These are phyloP conservation scores for Blastomussa wellsi DNA, from an alignment of 92 coral and sea anemone species.

Conservation along the genomic window DNA sequence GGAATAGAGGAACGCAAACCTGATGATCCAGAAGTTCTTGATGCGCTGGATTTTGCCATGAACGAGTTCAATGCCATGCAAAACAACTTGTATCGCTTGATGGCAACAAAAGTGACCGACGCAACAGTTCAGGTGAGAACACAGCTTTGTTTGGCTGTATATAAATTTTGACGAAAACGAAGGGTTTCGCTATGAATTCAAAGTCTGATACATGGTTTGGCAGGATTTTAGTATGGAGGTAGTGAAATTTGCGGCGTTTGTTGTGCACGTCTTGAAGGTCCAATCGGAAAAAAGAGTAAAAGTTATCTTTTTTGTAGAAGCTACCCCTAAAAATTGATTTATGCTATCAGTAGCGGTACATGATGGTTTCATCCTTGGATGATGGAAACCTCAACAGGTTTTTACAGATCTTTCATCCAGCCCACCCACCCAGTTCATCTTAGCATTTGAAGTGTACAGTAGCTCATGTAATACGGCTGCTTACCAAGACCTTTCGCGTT, in stretches of 20 bases:
- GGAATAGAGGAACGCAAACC: conserved; percentile 63
- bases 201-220: neutral
- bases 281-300: neutral
- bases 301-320: neutral
- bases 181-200: neutral
- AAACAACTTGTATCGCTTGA: conserved; percentile 85
- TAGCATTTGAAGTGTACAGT: too few species aligned
- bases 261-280: too few species aligned
- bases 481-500: too few species aligned
- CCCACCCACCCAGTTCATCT: too few species aligned
- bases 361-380: neutral
- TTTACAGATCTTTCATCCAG: too few species aligned
- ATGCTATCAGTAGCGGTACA: neutral
- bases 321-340: neutral
- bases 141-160: neutral
- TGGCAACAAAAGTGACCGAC: conserved; percentile 71
- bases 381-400: neutral
- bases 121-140: conserved; percentile 85
- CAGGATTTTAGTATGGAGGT: neutral
- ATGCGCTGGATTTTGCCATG: conserved; percentile 79
- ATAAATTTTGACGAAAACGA: neutral
- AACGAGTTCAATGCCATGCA: conserved; percentile 75
- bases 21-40: conserved; percentile 78
- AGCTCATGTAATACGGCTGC: too few species aligned
- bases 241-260: neutral